These are phyloP conservation scores for Diplogasteroides magnus DNA, from an alignment of 1,140 invertebrate species.

Conservation along the genomic window DNA sequence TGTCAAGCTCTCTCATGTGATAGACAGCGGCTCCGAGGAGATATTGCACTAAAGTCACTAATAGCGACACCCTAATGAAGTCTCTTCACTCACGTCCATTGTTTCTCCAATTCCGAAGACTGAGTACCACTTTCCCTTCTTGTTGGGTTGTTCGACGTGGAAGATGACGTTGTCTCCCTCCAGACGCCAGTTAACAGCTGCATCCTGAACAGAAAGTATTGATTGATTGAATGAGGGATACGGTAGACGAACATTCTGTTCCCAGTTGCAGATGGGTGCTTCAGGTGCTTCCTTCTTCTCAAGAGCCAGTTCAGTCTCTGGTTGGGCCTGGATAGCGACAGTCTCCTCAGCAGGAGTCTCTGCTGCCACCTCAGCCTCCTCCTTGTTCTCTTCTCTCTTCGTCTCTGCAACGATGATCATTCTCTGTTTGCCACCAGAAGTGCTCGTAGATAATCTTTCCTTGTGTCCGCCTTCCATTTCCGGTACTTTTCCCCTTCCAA, in stretches of 20 bases:
- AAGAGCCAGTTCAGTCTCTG: slow-evolving; percentile 39
- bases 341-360: not conserved
- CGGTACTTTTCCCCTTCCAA: too few species aligned
- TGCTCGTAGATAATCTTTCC: too few species aligned
- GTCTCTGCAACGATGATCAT: too few species aligned
- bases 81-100: slow-evolving; percentile 42
- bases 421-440: too few species aligned
- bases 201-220: slow-evolving; percentile 1
- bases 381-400: not conserved
- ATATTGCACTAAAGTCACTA: too few species aligned
- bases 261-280: slow-evolving; percentile 15
- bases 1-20: too few species aligned
- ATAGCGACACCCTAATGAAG: too few species aligned
- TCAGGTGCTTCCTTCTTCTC: slow-evolving; percentile 42
- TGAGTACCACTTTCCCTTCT: slow-evolving; percentile 50
- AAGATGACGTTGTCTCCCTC: slow-evolving; percentile 38
- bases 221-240: not conserved
- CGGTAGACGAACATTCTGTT: not conserved
- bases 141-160: slow-evolving; percentile 35
- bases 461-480: too few species aligned
- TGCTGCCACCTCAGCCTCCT: not conserved
- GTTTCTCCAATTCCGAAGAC: slow-evolving; percentile 46
- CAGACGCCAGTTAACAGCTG: slow-evolving; percentile 40
- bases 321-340: slow-evolving; percentile 1
- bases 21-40: too few species aligned